Conservation (phyloP, 2,888 invertebrate genomes). For the Yponomeuta sedellus region DNA sequence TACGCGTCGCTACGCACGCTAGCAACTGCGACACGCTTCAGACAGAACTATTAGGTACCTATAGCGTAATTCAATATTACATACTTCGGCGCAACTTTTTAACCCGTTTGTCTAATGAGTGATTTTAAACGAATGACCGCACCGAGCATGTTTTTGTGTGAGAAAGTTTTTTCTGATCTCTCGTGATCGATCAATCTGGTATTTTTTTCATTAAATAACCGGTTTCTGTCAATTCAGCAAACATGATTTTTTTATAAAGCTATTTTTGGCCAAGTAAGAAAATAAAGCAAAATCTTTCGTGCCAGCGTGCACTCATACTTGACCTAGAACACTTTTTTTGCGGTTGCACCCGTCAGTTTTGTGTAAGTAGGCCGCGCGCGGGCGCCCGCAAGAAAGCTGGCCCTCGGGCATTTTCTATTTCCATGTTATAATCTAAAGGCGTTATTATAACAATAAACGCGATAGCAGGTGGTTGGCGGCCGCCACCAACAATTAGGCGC, state of each 20-base stretch:
- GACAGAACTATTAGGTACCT: not conserved
- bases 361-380: conserved; percentile 44
- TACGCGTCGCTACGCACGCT: not conserved
- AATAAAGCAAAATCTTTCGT: conserved; percentile 23
- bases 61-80: not conserved
- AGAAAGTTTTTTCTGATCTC: not conserved
- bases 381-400: conserved; percentile 57
- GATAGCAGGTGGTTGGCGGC: conserved; percentile 35
- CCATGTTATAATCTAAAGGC: conserved; percentile 61
- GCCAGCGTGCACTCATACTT: conserved; percentile 23
- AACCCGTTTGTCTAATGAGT: not conserved
- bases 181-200: not conserved
- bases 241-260: not conserved
- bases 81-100: not conserved
- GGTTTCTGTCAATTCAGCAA: not conserved
- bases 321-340: conserved; percentile 33
- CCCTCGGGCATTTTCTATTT: conserved; percentile 69
- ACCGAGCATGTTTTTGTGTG: not conserved
- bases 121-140: not conserved
- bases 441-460: conserved; percentile 61
- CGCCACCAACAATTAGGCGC: conserved; percentile 56
- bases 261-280: not conserved
- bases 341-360: conserved; percentile 36
- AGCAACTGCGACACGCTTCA: not conserved
- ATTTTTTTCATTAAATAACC: not conserved